Evolutionary conservation across 2,888 invertebrate species (phyloP).

Genomic region (Amblyjoppa proteus): DNA sequence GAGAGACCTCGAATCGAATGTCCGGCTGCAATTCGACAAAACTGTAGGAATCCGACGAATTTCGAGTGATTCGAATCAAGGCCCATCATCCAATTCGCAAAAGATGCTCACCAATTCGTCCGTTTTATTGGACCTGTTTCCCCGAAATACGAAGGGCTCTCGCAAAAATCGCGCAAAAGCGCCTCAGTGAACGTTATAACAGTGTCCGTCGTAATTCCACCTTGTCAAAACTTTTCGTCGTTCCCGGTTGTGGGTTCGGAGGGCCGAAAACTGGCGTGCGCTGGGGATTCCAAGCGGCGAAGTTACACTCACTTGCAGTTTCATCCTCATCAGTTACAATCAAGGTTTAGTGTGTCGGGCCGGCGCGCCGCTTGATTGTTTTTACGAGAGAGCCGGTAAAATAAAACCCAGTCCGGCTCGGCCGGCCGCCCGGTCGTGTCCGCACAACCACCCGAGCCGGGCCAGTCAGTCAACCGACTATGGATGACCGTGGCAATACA

Average conservation of each 20-base stretch:
- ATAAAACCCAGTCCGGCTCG: slow-evolving; percentile 64
- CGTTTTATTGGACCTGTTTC: slow-evolving; percentile 22
- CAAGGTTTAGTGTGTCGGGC: slow-evolving; percentile 79
- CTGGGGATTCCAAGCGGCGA: slow-evolving; percentile 43
- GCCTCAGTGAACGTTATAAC: slow-evolving; percentile 9
- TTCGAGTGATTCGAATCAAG: slow-evolving; percentile 1
- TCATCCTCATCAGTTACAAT: slow-evolving; percentile 81
- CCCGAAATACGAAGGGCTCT: slow-evolving; percentile 18
- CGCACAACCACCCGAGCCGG: slow-evolving; percentile 30
- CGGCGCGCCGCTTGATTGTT: slow-evolving; percentile 82
- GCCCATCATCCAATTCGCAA: slow-evolving; percentile 36
- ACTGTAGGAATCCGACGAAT: slow-evolving; percentile 15
- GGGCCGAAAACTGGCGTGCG: slow-evolving; percentile 19
- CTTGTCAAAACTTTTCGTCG: slow-evolving; percentile 49
- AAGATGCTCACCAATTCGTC: slow-evolving; percentile 29
- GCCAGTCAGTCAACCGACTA: slow-evolving; percentile 61
- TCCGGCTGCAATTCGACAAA: neutral
- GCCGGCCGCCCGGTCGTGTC: slow-evolving; percentile 46
- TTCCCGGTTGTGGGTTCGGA: slow-evolving; percentile 5
- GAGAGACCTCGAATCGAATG: neutral
- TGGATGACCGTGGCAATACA: slow-evolving; percentile 67
- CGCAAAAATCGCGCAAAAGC: neutral
- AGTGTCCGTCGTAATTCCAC: slow-evolving; percentile 41
- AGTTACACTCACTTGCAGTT: slow-evolving; percentile 70
- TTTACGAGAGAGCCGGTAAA: slow-evolving; percentile 79